Conservation (phyloP, 2,797 vertebrate genomes). For the Microchirus variegatus region DNA sequence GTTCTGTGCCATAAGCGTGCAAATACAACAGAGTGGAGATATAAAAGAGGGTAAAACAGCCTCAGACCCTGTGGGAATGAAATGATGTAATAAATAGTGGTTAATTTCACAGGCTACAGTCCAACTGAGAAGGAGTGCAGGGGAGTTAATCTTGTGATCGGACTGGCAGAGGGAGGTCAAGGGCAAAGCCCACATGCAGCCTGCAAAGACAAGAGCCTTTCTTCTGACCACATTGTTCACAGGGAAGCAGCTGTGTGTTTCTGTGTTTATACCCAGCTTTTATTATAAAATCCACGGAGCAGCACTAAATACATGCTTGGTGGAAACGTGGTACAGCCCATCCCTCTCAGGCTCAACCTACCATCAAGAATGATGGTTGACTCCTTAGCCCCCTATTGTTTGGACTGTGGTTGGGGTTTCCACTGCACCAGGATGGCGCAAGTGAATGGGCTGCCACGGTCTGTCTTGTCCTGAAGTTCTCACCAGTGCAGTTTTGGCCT, state of each 20-base stretch:
- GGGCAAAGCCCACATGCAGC: constrained; percentile 73
- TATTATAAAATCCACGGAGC: constrained; percentile 77
- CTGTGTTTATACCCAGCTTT: constrained; percentile 71
- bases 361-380: constrained; percentile 67
- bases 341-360: constrained; percentile 71
- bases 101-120: constrained; percentile 24
- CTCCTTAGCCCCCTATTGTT: constrained; percentile 69
- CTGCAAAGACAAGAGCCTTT: constrained; percentile 71
- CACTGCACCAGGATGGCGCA: constrained; percentile 45
- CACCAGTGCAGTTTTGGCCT: constrained; percentile 33
- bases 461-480: constrained; percentile 54
- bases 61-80: constrained; percentile 6
- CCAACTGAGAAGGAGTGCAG: constrained; percentile 47
- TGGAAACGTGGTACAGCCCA: constrained; percentile 65
- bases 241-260: constrained; percentile 66
- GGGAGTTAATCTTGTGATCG: constrained; percentile 76
- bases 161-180: constrained; percentile 51
- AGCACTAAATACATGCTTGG: constrained; percentile 78
- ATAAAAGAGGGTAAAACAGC: background rate
- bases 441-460: constrained; percentile 54
- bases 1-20: background rate
- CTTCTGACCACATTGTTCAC: constrained; percentile 65
- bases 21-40: background rate
- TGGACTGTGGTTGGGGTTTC: constrained; percentile 65
- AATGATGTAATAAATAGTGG: constrained; percentile 8